Conservation (phyloP, 2,113 vertebrate species). For the Alligator sinensis region DNA sequence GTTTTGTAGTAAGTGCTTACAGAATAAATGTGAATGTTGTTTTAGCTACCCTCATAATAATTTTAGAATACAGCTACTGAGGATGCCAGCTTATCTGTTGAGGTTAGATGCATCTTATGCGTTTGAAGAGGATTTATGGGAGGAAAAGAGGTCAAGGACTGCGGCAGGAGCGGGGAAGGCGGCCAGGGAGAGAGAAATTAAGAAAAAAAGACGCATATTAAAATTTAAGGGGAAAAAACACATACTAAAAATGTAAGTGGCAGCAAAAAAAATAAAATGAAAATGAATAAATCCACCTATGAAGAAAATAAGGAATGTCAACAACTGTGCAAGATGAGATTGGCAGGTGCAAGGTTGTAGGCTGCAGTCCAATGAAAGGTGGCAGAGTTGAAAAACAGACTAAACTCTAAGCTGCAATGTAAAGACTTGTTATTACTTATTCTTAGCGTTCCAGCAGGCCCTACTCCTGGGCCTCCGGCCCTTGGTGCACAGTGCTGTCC, state of each 20-base stretch:
- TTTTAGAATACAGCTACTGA: background rate
- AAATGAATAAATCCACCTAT: background rate
- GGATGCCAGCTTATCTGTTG: fast-evolving
- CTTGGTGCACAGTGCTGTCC: background rate
- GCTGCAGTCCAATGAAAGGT: background rate
- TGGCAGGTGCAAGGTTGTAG: background rate
- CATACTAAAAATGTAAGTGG: background rate
- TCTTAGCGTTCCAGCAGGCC: background rate
- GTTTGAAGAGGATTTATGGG: background rate
- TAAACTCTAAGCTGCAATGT: background rate
- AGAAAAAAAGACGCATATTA: background rate
- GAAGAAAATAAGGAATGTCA: fast-evolving
- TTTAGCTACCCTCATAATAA: background rate
- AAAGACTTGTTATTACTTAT: background rate
- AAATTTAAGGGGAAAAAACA: background rate
- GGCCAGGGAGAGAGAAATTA: fast-evolving
- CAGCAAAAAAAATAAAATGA: fast-evolving
- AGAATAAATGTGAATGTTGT: background rate
- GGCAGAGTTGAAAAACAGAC: background rate
- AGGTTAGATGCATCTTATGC: background rate
- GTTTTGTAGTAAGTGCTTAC: background rate
- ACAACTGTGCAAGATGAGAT: fast-evolving
- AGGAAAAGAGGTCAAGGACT: background rate
- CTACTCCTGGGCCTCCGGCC: background rate
- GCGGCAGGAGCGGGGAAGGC: background rate